Base-by-base conservation (phyloP, 2,797 vertebrate species). In the Linurgus olivaceus region DNA sequence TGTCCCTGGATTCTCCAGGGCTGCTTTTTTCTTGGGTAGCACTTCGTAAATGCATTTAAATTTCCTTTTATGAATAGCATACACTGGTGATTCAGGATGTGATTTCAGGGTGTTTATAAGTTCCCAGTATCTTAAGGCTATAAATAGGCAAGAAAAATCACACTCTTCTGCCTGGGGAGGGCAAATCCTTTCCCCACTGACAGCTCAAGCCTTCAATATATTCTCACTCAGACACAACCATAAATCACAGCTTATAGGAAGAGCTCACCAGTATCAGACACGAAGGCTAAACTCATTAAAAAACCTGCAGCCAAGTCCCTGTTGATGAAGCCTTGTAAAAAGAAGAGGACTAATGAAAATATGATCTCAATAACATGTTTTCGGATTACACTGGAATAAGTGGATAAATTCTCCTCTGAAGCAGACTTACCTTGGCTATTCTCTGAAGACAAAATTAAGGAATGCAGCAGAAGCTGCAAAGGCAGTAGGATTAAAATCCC, bases 331-430 rank as follows among this genome's bases (percentile, higher is more conserved):
- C 40, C 42, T 61, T 38, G 3, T 5, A 67, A 35, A 14, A 50
- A 52, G 31, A 1, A 47, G 7, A 31, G 31, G 33, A 28, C 38
- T 79, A 47, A 82, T 51, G 35, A 51, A 68, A 62, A 81, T 10
- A 67, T 2, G 9, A 12, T 57, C 42, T 75, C 47, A 61, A 25
- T 25, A 73, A 57, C 25, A 57, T 0, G 0, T 7, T 57, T 90
- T 79, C 33, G 4, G 19, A 61, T 52, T 26, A 67, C 16, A 8
- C 13, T 37, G 50, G 79, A 81, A 13, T 20, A 35, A 86, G 61
- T 8, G 24, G 42, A 25, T 40, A 62, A 37, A 66, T 55, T 52
- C 50, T 80, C 38, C 24, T 77, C 26, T 40, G 28, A 76, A 33
- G 55, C 14, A 81, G 35, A 70, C 31, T 61, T 5, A 4, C 40